A percentile compares a stretch with the other conserved stretches of the same genome.
Evolutionary conservation across 2,113 vertebrate genomes (phyloP).

Genomic region (Bombycilla garrulus): DNA sequence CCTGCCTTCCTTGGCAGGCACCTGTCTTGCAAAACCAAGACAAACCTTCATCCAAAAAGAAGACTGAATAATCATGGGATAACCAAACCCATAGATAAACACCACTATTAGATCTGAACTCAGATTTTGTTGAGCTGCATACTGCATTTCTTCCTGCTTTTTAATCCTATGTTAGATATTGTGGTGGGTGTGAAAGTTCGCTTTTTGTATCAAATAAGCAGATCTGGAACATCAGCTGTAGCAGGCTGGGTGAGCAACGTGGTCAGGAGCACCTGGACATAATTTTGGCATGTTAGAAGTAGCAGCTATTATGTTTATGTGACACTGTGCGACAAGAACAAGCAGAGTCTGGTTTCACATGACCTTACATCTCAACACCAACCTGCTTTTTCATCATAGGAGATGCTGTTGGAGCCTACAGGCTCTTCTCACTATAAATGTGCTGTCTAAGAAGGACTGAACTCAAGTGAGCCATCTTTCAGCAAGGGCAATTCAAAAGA

Average conservation of each 20-base stretch:
- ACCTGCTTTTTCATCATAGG: neutral
- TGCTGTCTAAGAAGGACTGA: neutral
- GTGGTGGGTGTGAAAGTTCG: neutral
- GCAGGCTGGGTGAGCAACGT: neutral
- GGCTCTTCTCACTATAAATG: neutral
- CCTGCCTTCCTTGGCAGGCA: no score
- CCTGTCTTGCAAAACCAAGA: no score
- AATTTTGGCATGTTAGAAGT: neutral
- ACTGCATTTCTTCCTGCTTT: neutral
- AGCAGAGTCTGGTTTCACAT: neutral
- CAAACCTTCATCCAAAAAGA: neutral
- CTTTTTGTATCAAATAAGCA: neutral
- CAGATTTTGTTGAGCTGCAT: neutral
- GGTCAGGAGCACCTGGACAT: neutral
- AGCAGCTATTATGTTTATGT: neutral
- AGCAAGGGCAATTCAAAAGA: neutral
- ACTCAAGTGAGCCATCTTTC: neutral
- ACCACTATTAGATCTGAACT: neutral
- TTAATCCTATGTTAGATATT: neutral
- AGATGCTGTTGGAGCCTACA: neutral
- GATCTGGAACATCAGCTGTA: neutral
- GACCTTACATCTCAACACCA: neutral
- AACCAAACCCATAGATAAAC: neutral
- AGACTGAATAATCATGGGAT: neutral
- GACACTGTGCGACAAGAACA: neutral